A percentile compares a stretch with the other conserved stretches of the same genome.
Evolutionary conservation across 1,140 invertebrate species (phyloP).

Genomic region (Ridgeia piscesae): DNA sequence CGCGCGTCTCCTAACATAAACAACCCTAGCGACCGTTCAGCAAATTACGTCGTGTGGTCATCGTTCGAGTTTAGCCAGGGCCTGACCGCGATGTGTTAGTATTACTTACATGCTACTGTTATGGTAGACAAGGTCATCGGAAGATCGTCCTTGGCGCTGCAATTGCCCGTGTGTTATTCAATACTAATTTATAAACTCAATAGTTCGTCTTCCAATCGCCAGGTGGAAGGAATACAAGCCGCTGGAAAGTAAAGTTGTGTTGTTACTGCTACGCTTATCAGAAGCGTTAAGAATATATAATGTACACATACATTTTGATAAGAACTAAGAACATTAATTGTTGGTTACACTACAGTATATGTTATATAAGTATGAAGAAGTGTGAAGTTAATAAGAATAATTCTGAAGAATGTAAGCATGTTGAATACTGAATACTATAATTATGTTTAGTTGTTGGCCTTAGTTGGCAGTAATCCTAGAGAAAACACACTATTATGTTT

Average conservation of each 20-base stretch:
- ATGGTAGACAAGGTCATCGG: background rate
- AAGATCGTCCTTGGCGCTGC: background rate
- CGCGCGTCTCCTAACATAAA: background rate
- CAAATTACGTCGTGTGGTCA: background rate
- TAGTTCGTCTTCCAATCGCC: background rate
- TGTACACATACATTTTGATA: background rate
- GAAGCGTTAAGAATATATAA: background rate
- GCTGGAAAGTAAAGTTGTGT: background rate
- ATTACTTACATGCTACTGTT: background rate
- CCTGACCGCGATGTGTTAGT: background rate
- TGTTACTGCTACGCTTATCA: background rate
- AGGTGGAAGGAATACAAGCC: background rate
- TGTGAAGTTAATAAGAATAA: too few relatives aligned
- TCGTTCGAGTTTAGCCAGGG: background rate
- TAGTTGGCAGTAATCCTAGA: too few relatives aligned
- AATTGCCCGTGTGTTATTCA: background rate
- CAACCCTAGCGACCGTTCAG: background rate
- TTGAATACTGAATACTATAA: too few relatives aligned
- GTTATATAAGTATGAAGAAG: too few relatives aligned
- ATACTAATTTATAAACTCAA: background rate
- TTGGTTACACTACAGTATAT: too few relatives aligned
- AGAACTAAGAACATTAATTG: background rate
- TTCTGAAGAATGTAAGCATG: too few relatives aligned
- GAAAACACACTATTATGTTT: too few relatives aligned
- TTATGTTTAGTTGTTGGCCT: too few relatives aligned